Conservation (phyloP, 1,140 invertebrate genomes). For the Atopsyche davidsoni region DNA sequence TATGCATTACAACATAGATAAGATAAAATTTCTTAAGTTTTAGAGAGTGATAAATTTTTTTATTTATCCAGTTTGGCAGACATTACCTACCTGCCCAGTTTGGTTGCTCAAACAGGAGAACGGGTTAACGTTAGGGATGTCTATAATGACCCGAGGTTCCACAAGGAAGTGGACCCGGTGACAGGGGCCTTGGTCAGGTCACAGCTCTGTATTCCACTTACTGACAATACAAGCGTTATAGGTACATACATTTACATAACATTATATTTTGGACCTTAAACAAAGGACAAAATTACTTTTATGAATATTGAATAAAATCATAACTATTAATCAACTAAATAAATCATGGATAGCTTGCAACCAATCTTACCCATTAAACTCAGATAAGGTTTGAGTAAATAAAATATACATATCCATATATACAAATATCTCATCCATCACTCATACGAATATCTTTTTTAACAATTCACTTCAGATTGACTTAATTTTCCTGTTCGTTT, state of each 20-base stretch:
- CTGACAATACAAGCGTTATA: constrained; percentile 46
- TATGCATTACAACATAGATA: neutral
- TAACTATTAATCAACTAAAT: too few species aligned
- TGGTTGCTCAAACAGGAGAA: constrained; percentile 43
- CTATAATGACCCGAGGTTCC: constrained; percentile 47
- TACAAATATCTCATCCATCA: too few species aligned
- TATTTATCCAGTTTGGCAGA: constrained; percentile 36
- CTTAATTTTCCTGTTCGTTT: neutral
- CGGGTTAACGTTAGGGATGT: constrained; percentile 47
- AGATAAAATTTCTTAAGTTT: neutral
- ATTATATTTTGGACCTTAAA: too few species aligned
- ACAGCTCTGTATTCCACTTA: constrained; percentile 47
- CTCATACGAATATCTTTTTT: too few species aligned
- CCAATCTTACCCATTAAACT: too few species aligned
- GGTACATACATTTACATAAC: constrained; percentile 35
- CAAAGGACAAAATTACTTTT: too few species aligned
- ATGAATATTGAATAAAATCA: too few species aligned
- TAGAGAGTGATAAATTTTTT: neutral
- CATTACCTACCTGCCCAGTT: constrained; percentile 43
- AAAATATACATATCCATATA: too few species aligned
- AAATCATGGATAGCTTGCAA: too few species aligned
- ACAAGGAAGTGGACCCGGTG: constrained; percentile 45
- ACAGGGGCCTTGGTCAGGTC: constrained; percentile 48
- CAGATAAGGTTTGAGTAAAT: too few species aligned
- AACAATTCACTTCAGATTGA: neutral